Evolutionary conservation across 2,888 invertebrate species (phyloP), one percentile per base, ranked within the genome.

Genomic region (Selenia dentaria): DNA sequence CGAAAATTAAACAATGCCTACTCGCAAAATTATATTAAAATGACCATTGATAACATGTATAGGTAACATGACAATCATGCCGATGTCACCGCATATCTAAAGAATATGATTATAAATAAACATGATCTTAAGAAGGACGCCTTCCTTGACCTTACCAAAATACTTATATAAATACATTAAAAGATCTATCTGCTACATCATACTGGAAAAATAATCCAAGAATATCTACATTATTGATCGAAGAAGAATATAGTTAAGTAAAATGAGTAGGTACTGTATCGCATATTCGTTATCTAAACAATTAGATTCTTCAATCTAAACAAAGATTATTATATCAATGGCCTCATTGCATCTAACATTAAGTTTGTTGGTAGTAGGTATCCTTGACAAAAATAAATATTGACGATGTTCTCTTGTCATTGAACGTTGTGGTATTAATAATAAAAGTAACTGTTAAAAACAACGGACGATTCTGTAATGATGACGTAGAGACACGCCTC

Each of bases 401-500:
- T 31, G 18, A 32, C 27, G 8, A 28, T 31, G 24, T 38, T 8
- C 18, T 41, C 43, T 28, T 49, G 45, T 43, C 31, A 40, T 51
- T 48, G 40, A 18, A 28, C 22, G 18, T 49, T n/a, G n/a, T n/a
- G 52, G 41, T 45, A 54, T 45, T 51, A 52, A 43, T 48, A 5
- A 8, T 22, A 8, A 22, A 6, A 8, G 8, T 22, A 38, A 31
- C 26, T 18, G 22, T 26, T 31, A 40, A 34, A 39, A 46, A 39
- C 32, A 45, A 36, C 22, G 20, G 31, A 6, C 32, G 44, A 42
- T 22, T 8, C 57, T 38, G 51, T 41, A 38, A 37, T 41, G 51
- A 55, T 76, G 76, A 76, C 79, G 78, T 69, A 52, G 51, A 28
- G 64, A 70, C 79, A 72, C 79, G 70, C 79, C 79, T 70, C 64